Base-by-base conservation (phyloP, 2,888 invertebrate genomes). In the Scaptomyza polygonia region DNA sequence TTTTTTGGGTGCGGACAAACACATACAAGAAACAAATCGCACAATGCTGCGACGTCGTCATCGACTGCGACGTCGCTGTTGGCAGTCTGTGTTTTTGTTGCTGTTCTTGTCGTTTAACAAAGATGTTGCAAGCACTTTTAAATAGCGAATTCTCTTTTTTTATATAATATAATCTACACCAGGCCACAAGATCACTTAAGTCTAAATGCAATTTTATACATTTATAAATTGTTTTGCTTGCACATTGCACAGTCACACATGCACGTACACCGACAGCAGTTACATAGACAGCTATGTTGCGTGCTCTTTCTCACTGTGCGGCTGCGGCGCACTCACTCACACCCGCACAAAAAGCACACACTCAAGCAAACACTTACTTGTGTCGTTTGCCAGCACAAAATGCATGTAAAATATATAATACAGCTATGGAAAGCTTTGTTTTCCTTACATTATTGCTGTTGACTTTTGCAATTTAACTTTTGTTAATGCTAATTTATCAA, bases 1-100 rank as follows among this genome's bases (percentile, higher is more conserved):
- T 68, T 67, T 76, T 76, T 74, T 78, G 76, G 76, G 76, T 76
- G 76, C 76, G 76, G 76, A 78, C 79, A 66, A 70, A 70, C 79
- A 78, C 75, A 69, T 62, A 74, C 59, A 74, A 77, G 61, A 67
- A 44, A 29, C 67, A 52, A 77, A 77, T 72, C 67, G 56, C 63
- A 67, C 74, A 63, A 77, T 56, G 73, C 66, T 53, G 57, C 71
- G 76, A 52, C 67, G 75, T 58, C 77, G 67, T 67, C 73, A 72
- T 56, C 67, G 72, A 57, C 72, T 54, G 57, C 62, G 72, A 54
- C 48, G 49, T 64, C 56, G 55, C 56, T 51, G 63, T 48, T 58
- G 40, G 42, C 44, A 64, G 53, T 39, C 45, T 67, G 39, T 76
- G 61, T 62, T 71, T 65, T 77, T 72, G 52, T 67, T 76, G 77